These are phyloP conservation scores for Bujurquina vittata DNA, from an alignment of 2,113 vertebrate genomes.

Conservation along the genomic window DNA sequence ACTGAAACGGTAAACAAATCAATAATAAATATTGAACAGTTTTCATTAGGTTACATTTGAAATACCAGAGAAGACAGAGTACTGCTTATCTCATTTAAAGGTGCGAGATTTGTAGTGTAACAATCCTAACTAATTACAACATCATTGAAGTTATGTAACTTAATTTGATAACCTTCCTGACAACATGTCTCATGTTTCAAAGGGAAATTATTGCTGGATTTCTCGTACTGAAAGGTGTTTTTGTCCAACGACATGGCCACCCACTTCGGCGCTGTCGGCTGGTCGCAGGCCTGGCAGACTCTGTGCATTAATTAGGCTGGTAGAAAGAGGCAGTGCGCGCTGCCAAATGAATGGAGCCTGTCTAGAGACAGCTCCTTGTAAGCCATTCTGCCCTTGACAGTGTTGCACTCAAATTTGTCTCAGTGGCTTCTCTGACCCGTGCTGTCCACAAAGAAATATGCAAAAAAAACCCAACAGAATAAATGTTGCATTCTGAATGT, in stretches of 20 bases:
- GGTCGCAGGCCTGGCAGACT: slow-evolving; percentile 5
- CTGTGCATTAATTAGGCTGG: slow-evolving; percentile 7
- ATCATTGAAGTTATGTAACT: background rate
- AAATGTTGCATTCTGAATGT: background rate
- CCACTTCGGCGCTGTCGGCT: background rate
- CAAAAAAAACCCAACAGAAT: background rate
- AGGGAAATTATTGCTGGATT: slow-evolving; percentile 5
- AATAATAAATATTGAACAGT: background rate
- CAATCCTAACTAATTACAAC: background rate
- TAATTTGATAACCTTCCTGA: background rate
- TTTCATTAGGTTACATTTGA: background rate
- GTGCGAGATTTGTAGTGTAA: background rate
- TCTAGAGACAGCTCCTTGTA: slow-evolving; percentile 6
- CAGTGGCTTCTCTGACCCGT: background rate
- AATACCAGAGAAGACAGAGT: background rate
- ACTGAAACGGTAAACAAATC: background rate
- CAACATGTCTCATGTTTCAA: background rate
- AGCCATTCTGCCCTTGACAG: slow-evolving; percentile 7
- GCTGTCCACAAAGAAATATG: background rate
- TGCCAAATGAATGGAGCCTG: slow-evolving; percentile 12
- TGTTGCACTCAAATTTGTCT: slow-evolving; percentile 6
- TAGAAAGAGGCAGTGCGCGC: background rate
- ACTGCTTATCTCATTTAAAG: background rate
- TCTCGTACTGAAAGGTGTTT: slow-evolving; percentile 1
- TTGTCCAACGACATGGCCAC: slow-evolving; percentile 1